phyloP scores from a whole-genome alignment of 1,140 invertebrate genomes.

The Epicauta chinensis region DNA sequence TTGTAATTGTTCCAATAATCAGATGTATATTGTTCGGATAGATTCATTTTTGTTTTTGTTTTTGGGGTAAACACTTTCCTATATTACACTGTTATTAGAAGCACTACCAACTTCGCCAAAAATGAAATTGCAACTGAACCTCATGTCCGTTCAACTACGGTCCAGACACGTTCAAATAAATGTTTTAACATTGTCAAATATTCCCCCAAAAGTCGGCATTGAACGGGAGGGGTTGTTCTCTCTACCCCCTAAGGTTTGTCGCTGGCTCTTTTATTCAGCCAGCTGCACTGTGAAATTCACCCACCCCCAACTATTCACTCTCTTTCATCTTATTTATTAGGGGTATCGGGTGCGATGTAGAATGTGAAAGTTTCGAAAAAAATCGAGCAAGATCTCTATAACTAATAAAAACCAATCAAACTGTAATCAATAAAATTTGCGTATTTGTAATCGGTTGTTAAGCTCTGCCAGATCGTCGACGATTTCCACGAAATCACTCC shows the following conservation, averaged over 20 bases:
- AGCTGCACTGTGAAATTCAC: slow-evolving; percentile 40
- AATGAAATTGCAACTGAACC: slow-evolving; percentile 26
- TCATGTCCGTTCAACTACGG: slow-evolving; percentile 26
- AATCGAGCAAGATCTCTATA: no score
- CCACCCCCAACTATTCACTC: slow-evolving; percentile 39
- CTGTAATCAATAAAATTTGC: no score
- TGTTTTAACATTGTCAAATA: slow-evolving; percentile 41
- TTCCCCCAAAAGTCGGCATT: slow-evolving; percentile 28
- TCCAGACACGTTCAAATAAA: slow-evolving; percentile 36
- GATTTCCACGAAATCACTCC: neutral
- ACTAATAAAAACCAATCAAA: no score
- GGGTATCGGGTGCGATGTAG: slow-evolving; percentile 29
- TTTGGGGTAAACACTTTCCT: neutral
- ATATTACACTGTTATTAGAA: neutral
- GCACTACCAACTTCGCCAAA: slow-evolving; percentile 6
- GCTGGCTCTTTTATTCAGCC: slow-evolving; percentile 38
- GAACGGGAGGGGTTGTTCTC: slow-evolving; percentile 31
- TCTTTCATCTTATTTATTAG: slow-evolving; percentile 38
- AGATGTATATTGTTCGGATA: slow-evolving; percentile 7
- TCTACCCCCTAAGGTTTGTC: slow-evolving; percentile 40
- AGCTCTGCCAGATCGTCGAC: neutral
- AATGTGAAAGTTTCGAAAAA: slow-evolving; percentile 28
- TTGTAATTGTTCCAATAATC: slow-evolving; percentile 16
- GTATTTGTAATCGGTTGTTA: no score
- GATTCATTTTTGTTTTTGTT: slow-evolving; percentile 2